phyloP scores from a whole-genome alignment of 2,888 invertebrate genomes.

The Diarsia brunnea region DNA sequence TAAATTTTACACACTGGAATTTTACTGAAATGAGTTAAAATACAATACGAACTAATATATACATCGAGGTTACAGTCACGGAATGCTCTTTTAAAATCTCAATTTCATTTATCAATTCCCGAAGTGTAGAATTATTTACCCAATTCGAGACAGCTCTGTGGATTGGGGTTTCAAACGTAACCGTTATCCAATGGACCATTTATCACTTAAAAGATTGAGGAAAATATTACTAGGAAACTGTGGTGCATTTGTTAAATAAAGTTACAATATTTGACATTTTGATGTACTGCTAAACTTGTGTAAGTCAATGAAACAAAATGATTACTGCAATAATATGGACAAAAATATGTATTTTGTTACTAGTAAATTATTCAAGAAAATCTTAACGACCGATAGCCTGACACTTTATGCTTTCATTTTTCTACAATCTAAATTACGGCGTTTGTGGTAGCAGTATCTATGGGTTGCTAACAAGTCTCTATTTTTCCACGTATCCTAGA shows the following conservation, averaged over 20 bases:
- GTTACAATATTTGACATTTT: neutral
- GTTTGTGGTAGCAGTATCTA: too few species aligned
- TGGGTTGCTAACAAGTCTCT: too few species aligned
- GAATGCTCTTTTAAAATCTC: neutral
- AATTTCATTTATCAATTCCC: constrained; percentile 12
- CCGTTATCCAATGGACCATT: constrained; percentile 21
- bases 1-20: neutral
- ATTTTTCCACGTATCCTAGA: neutral
- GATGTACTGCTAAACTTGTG: constrained; percentile 1
- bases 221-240: constrained; percentile 18
- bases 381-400: too few species aligned
- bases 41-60: too few species aligned
- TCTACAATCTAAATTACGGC: too few species aligned
- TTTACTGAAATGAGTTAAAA: neutral
- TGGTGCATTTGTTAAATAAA: neutral
- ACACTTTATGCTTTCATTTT: too few species aligned
- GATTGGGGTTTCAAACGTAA: constrained; percentile 2
- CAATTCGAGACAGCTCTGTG: neutral
- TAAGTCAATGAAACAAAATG: too few species aligned
- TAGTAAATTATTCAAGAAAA: too few species aligned
- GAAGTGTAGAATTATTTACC: constrained; percentile 1
- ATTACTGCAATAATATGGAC: too few species aligned
- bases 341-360: too few species aligned
- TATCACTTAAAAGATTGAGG: constrained; percentile 20
- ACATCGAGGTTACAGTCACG: neutral